Base-by-base conservation (phyloP, 2,113 vertebrate genomes). In the Laticauda laticaudata region DNA sequence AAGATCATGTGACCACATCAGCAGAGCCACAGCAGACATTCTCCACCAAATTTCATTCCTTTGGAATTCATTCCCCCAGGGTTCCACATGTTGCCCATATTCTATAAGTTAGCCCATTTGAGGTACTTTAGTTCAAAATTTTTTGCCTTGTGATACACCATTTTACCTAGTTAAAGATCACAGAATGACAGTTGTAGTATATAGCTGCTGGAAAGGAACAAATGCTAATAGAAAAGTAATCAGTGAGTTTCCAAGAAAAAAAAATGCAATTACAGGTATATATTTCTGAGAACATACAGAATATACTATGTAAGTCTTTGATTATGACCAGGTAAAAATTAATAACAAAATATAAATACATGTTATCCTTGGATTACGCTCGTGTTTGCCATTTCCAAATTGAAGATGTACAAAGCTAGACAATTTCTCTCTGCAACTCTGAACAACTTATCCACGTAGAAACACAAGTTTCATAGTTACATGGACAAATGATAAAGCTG, bases 401-500 rank as follows among this genome's bases (percentile, higher is more conserved):
- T 54, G 53, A 91, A 55, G 64, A 85, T 9, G 26, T 23, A 53
- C 59, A 39, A 89, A 9, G 23, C 39, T 5, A 45, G 56, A 43
- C 45, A 90, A 18, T 9, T 91, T 91, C 51, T 81, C 5, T 89
- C 18, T 7, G 43, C 43, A 61, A 45, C 7, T 45, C 29, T 59
- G 90, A 90, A 15, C 59, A n/a, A 53, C 51, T 10, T 55, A 29
- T 88, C n/a, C 53, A 54, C 0, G 2, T 54, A n/a, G 86, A 54
- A 89, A 89, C 34, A 9, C 12, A 15, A 90, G 14, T 34, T 69
- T 69, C 88, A 45, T 24, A 2, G 23, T 95, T 64, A 88, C 91
- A 91, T 88, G 20, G 89, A 93, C 93, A 88, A 95, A 94, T 90
- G 24, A 14, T 0, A 53, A 93, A 94, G 95, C 95, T 93, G 95